Evolutionary conservation across 35 echinoderm and acorn worm species (phyloP), one percentile per base, ranked within the genome.

Genomic region (Nesometra sesokonis): DNA sequence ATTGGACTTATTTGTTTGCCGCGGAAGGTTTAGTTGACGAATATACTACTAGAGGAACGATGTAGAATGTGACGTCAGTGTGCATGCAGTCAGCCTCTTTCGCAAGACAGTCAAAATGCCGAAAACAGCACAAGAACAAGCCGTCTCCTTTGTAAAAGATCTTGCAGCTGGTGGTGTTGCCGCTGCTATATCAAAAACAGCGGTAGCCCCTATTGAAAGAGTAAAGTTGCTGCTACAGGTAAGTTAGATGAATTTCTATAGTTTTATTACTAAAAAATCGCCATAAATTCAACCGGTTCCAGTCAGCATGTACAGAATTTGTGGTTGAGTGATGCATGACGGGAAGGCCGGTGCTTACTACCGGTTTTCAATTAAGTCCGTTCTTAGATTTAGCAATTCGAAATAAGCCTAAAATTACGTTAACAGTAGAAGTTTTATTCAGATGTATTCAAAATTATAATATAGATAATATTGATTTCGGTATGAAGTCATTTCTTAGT

Each of bases 181-280:
- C 80, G 93, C 93, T 84, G 93, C 93, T 37, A 90, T 94, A 67
- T 94, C 93, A 77, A 94, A 94, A 87, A 94, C 93, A 79, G 85
- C 88, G 31, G 93, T 94, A 90, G 93, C 93, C 11, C 93, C 93
- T n/a, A 94, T 94, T 57, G 93, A 94, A 84, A 94, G 93, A 90
- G 93, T 94, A 17, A 94, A 94, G 82, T 79, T 94, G 35, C 85
- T 94, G 8, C 76, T 94, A 47, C 93, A 94, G 86, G 93, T 94
- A 88, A 94, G 8, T 21, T 30, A 21, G 32, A 38, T 5, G 81
- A 38, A 35, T 32, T 13, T 32, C 23, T 19, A 67, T 19, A 13
- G 7, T 67, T 67, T 80, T 32, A 32, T 32, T 3, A 15, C 32
- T 34, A 80, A 34, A 32, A 34, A 80, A 35, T 21, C 31, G 78